Base-by-base conservation (phyloP, 2,888 invertebrate species). In the Therioaphis trifolii region DNA sequence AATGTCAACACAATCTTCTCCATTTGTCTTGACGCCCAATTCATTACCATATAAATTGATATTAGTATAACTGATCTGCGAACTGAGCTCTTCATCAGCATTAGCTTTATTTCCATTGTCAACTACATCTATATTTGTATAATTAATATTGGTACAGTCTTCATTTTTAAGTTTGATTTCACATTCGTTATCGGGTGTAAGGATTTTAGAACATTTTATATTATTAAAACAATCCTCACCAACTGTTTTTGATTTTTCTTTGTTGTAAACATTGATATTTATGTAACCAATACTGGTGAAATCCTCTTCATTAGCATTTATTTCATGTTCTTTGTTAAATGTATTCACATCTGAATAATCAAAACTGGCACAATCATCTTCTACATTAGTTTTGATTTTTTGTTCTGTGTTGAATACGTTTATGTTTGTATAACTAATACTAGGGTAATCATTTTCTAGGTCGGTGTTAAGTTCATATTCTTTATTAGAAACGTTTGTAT, bases 211-310 rank as follows among this genome's bases (percentile, higher is more conserved):
- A 74, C 29, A 74, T 40, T 35, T 63, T 49, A 74, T 72, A 74
- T 79, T 79, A 79, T 52, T n/a, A 68, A 52, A 68, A 40, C 18
- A 9, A n/a, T 79, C 40, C 7, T 79, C 68, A 15, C n/a, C 55
- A 43, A 55, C 40, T 9, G n/a, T 40, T 55, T 18, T 69, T 43
- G 43, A 14, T 29, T 55, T 40, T 24, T 55, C 55, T 27, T 68
- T 55, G 21, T 68, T 55, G 43, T 66, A 74, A 82, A 40, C 49
- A 74, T 82, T 82, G 18, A 72, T 72, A 40, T 82, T 82, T 74
- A 63, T 72, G 52, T 82, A 82, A 18, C 72, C 78, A n/a, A 68
- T n/a, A 69, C 78, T 55, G 1, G 78, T 55, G 55, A 18, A 58
- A 24, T 79, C 78, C 1, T 69, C 78, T 78, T 40, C 66, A 7